Percentiles rank a stretch among this genome's conserved stretches.
Evolutionary conservation across 2,888 invertebrate species (phyloP).

Genomic region (Patella depressa): DNA sequence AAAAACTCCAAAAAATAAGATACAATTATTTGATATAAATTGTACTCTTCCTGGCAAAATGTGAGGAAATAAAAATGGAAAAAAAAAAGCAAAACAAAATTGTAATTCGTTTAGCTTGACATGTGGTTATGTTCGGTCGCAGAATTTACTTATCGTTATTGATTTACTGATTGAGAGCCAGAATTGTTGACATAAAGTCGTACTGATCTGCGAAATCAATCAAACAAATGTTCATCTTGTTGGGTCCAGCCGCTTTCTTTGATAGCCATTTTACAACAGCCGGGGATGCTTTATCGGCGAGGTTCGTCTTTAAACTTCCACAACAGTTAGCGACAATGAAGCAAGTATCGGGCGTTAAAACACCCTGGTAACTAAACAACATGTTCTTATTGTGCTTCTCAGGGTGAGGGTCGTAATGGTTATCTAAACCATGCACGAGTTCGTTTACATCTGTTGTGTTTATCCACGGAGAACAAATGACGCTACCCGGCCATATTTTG

Average conservation of each 20-base stretch:
- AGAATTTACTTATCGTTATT: background rate
- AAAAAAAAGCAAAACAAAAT: too few species aligned
- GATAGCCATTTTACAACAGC: slow-evolving; percentile 70
- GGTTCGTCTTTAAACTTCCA: slow-evolving; percentile 70
- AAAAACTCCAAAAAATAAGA: too few species aligned
- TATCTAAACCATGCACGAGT: slow-evolving; percentile 77
- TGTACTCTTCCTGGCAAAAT: too few species aligned
- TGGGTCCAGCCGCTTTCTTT: slow-evolving; percentile 57
- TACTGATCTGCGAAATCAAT: slow-evolving; percentile 81
- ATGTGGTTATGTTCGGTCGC: too few species aligned
- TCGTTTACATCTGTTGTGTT: slow-evolving; percentile 77
- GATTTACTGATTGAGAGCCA: slow-evolving; percentile 48
- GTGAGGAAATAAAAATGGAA: too few species aligned
- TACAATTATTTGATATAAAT: too few species aligned
- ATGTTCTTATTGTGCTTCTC: slow-evolving; percentile 74
- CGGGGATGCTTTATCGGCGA: slow-evolving; percentile 69
- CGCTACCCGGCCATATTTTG: slow-evolving; percentile 77
- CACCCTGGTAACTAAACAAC: slow-evolving; percentile 86
- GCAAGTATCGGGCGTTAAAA: slow-evolving; percentile 78
- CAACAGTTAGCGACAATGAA: slow-evolving; percentile 56
- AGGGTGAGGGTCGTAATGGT: slow-evolving; percentile 74
- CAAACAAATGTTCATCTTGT: slow-evolving; percentile 82
- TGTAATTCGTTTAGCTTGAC: too few species aligned
- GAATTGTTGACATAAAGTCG: slow-evolving; percentile 53
- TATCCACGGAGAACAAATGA: slow-evolving; percentile 87